Evolutionary conservation across 2,797 vertebrate genomes (phyloP).

Genomic region (Lepidocolaptes lacrymiger): DNA sequence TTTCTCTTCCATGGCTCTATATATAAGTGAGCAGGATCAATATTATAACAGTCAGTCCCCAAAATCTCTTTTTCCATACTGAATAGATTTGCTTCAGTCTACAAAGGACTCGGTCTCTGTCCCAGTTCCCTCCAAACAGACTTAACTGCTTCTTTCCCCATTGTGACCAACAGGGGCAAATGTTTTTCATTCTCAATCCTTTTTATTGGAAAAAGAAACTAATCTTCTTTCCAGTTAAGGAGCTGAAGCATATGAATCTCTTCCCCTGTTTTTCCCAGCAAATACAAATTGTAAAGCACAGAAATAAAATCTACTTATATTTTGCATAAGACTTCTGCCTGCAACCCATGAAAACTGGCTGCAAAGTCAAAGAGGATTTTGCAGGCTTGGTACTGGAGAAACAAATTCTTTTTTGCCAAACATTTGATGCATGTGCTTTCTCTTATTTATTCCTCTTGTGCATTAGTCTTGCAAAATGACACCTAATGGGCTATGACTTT

Average conservation of each 20-base stretch:
- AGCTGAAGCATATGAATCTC: neutral
- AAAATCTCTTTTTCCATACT: neutral
- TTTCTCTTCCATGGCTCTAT: neutral
- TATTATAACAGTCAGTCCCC: neutral
- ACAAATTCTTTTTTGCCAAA: neutral
- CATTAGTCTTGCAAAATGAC: neutral
- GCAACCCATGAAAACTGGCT: neutral
- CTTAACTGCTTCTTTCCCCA: neutral
- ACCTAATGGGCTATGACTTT: neutral
- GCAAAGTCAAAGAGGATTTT: neutral
- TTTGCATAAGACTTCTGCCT: neutral
- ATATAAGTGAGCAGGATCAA: neutral
- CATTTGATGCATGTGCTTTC: neutral
- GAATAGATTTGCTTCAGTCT: neutral
- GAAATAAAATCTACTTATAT: slow-evolving; percentile 18
- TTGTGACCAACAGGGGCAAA: neutral
- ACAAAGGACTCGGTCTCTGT: neutral
- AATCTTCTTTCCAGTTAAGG: neutral
- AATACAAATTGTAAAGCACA: slow-evolving; percentile 7
- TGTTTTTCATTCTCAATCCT: neutral
- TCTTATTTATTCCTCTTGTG: neutral
- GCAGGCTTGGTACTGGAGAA: neutral
- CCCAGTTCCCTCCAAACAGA: neutral
- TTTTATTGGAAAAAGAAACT: neutral
- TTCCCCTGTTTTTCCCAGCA: neutral